Evolutionary conservation across 2,113 vertebrate genomes (phyloP), one percentile per base, ranked within the genome.

Genomic region (Upupa epops): DNA sequence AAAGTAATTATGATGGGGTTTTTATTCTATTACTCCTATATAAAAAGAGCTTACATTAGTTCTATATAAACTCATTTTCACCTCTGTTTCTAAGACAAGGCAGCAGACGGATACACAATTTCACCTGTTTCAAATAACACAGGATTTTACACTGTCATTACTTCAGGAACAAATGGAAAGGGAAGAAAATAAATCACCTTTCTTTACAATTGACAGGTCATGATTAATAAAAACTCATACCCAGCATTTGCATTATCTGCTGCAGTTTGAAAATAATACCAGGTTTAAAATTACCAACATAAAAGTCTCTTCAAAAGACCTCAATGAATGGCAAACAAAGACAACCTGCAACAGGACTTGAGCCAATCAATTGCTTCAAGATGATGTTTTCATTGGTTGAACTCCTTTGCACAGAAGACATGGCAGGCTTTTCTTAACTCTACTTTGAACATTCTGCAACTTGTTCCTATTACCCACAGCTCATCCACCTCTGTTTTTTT

Each of bases 21-120:
- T n/a, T 76, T 60, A 14, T 37, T 52, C 42, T 32, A 49, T 73
- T 76, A 73, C 28, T 46, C 90, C 42, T 40, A 8, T 48, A 29
- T 51, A 63, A 61, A 87, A 52, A 72, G 12, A n/a, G 48, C 36
- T 36, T 40, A 5, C 42, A 48, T 32, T 45, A 55, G 31, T 60
- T 49, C 48, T 19, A 25, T 55, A 69, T 24, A 68, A 89, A 72
- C 37, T 94, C 11, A 88, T 96, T 94, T 86, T 91, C 94, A 82
- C 59, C 36, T 94, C 59, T 73, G 14, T 25, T 51, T 84, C 71
- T 52, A 36, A 72, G 18, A 72, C 9, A 56, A 66, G 40, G 51
- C 32, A 73, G 59, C 3, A 7, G 48, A 42, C 5, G 40, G 52
- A 76, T 31, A 60, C 3, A 61, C 40, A 79, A 48, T 66, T 75